These are phyloP conservation scores for Dimorphilus gyrociliatus DNA, from an alignment of 2,888 invertebrate species.

Conservation along the genomic window DNA sequence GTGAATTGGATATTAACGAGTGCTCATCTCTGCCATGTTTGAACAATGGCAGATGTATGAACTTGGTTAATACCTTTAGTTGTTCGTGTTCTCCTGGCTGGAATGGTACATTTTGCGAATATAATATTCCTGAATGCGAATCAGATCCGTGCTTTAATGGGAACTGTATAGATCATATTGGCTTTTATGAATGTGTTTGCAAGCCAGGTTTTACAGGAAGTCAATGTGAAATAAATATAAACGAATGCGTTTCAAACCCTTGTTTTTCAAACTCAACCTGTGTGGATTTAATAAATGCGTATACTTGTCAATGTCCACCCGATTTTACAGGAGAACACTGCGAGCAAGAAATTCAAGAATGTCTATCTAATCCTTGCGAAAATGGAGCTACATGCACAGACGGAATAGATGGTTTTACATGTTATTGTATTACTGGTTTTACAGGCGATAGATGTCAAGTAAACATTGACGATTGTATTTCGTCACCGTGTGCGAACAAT, in stretches of 20 bases:
- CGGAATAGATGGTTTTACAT: conserved; percentile 21
- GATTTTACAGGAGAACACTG: conserved; percentile 72
- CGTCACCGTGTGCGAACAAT: conserved; percentile 13
- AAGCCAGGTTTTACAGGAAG: conserved; percentile 40
- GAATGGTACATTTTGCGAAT: conserved; percentile 42
- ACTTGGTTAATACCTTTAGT: conserved; percentile 42
- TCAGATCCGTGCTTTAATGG: conserved; percentile 61
- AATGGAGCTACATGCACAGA: conserved; percentile 46
- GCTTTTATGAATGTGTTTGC: conserved; percentile 39
- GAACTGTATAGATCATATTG: conserved; percentile 78
- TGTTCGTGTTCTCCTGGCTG: conserved; percentile 41
- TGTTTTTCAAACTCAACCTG: conserved; percentile 62
- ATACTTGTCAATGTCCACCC: conserved; percentile 67
- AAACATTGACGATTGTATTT: conserved; percentile 15
- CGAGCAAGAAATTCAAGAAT: conserved; percentile 38
- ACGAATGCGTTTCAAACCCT: conserved; percentile 66
- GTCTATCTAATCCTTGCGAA: conserved; percentile 54
- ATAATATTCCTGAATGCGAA: conserved; percentile 67
- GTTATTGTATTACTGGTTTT: conserved; percentile 21
- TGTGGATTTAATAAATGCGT: conserved; percentile 40
- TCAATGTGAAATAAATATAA: conserved; percentile 79
- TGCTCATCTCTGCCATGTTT: conserved; percentile 8
- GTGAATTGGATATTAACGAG: conserved; percentile 41
- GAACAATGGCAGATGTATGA: conserved; percentile 46
- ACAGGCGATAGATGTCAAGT: conserved; percentile 19